These are phyloP conservation scores for Clarias platycephalus DNA, from an alignment of 2,797 vertebrate genomes.

Conservation along the genomic window DNA sequence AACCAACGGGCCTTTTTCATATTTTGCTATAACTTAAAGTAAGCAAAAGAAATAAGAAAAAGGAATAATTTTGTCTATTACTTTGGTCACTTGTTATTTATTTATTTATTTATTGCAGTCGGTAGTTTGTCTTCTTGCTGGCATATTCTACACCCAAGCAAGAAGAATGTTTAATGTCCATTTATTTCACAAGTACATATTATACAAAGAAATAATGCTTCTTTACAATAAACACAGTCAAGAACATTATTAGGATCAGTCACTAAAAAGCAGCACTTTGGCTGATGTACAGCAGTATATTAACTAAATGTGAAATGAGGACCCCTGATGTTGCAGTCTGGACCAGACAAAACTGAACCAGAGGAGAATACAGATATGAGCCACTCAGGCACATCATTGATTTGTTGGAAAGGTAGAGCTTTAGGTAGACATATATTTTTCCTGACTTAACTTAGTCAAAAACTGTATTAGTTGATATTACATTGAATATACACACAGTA, in stretches of 20 bases:
- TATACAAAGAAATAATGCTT: not conserved
- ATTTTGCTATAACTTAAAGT: not conserved
- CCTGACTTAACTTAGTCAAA: not conserved
- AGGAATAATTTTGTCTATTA: not conserved
- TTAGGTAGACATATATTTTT: not conserved
- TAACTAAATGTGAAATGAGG: not conserved
- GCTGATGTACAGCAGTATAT: not conserved
- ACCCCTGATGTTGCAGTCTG: not conserved
- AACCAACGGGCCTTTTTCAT: not conserved
- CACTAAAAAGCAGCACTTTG: not conserved
- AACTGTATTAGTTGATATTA: not conserved
- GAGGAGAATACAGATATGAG: not conserved
- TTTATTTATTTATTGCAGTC: not conserved
- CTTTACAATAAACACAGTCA: not conserved
- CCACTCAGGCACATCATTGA: not conserved
- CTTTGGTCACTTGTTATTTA: not conserved
- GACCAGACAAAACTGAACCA: constrained; percentile 13
- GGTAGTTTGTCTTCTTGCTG: not conserved
- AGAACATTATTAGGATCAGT: not conserved
- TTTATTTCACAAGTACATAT: not conserved
- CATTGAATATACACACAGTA: not conserved
- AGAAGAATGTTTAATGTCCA: not conserved
- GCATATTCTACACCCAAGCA: not conserved
- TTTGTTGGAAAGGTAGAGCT: not conserved
- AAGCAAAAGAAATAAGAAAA: not conserved